Percentiles rank a stretch among this genome's conserved stretches.
Conservation (phyloP, 2,113 vertebrate species). For the Edolisoma coerulescens region DNA sequence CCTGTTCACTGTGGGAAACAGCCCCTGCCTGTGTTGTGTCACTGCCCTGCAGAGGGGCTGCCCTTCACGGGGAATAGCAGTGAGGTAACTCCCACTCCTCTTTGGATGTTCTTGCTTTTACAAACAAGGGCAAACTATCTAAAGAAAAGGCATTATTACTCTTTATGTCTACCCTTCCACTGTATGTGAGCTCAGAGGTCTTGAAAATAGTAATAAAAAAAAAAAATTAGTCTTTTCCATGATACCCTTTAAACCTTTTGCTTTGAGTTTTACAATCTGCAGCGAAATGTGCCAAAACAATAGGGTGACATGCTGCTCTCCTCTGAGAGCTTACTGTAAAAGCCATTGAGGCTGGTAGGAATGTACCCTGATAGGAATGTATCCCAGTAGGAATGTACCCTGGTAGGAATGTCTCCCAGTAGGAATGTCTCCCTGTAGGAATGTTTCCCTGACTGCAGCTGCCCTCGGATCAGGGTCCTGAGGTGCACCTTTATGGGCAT, state of each 20-base stretch:
- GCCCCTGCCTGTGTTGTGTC: neutral
- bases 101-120: neutral
- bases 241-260: neutral
- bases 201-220: neutral
- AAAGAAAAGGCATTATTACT: neutral
- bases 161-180: neutral
- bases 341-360: neutral
- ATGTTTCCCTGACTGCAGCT: neutral
- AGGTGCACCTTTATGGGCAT: neutral
- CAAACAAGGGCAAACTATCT: neutral
- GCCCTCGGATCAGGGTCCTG: neutral
- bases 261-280: neutral
- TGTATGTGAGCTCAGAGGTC: neutral
- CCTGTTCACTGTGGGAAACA: neutral
- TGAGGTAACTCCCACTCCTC: neutral
- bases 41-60: neutral
- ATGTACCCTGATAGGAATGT: neutral
- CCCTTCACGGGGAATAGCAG: fast-evolving
- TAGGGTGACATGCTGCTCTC: neutral
- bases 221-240: neutral
- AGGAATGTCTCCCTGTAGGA: neutral
- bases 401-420: neutral
- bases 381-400: neutral
- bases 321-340: neutral
- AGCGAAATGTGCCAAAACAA: neutral